phyloP scores from a whole-genome alignment of 2,113 vertebrate species.

The Okapia johnstoni region DNA sequence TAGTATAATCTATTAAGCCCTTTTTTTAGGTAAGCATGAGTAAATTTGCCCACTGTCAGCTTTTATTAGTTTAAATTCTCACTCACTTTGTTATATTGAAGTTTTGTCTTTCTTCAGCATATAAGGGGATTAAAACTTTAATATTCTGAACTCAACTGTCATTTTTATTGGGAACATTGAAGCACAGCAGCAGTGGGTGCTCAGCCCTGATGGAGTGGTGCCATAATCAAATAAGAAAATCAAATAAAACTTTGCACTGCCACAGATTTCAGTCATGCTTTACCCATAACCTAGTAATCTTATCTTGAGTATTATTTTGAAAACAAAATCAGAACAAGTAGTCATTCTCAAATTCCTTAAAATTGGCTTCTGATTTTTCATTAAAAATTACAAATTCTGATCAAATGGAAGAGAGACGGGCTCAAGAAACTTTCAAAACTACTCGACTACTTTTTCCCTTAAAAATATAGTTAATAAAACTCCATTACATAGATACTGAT shows the following conservation, averaged over 20 bases:
- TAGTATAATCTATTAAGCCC: not conserved
- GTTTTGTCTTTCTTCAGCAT: constrained; percentile 24
- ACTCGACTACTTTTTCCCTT: not conserved
- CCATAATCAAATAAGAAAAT: constrained; percentile 13
- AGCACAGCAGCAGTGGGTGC: not conserved
- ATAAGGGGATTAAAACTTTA: not conserved
- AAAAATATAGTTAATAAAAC: not conserved
- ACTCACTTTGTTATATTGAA: not conserved
- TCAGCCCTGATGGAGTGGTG: not conserved
- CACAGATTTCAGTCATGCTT: not conserved
- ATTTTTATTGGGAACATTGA: constrained; percentile 26
- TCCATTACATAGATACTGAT: not conserved
- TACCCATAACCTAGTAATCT: not conserved
- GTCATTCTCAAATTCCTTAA: not conserved
- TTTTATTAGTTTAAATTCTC: constrained; percentile 12
- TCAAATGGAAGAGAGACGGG: not conserved
- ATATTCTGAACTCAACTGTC: not conserved
- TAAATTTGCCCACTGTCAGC: not conserved
- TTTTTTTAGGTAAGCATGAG: not conserved
- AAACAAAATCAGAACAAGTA: constrained; percentile 46
- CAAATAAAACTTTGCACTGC: not conserved
- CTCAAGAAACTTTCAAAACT: not conserved
- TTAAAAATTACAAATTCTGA: not conserved
- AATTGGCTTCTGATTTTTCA: not conserved
- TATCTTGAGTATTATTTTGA: constrained; percentile 29